Percentiles rank a stretch among this genome's conserved stretches.
phyloP scores from a whole-genome alignment of 1,140 invertebrate genomes.

The Hyles vespertilio region DNA sequence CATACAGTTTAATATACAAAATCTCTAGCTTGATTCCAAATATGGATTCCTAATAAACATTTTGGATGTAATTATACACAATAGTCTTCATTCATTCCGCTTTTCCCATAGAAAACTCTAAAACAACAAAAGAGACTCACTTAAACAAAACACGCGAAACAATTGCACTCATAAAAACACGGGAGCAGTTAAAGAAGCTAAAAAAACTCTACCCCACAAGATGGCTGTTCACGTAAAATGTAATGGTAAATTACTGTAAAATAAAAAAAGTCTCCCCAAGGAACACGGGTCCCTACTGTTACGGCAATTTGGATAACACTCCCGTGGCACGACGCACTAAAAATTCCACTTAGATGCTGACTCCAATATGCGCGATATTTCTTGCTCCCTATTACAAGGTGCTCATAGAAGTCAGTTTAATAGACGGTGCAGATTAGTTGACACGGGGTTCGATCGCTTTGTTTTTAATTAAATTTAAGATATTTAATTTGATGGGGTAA shows the following conservation, averaged over 20 bases:
- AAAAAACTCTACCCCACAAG: constrained; percentile 63
- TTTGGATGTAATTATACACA: too few relatives aligned
- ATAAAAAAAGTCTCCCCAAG: constrained; percentile 65
- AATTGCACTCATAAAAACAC: constrained; percentile 1
- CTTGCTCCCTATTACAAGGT: constrained; percentile 39
- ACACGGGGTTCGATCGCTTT: not conserved
- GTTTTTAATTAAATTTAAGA: not conserved
- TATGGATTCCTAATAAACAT: too few relatives aligned
- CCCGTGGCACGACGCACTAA: constrained; percentile 59
- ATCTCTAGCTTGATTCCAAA: too few relatives aligned
- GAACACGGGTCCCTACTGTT: constrained; percentile 56
- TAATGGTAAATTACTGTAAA: constrained; percentile 75
- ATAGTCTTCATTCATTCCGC: too few relatives aligned
- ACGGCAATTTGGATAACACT: constrained; percentile 69
- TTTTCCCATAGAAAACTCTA: too few relatives aligned
- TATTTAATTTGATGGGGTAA: too few relatives aligned
- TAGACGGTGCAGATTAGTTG: constrained; percentile 1
- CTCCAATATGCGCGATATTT: constrained; percentile 55
- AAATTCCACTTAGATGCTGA: constrained; percentile 66
- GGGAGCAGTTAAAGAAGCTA: not conserved
- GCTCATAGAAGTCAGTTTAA: constrained; percentile 53
- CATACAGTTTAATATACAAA: too few relatives aligned
- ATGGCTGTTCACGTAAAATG: constrained; percentile 66
- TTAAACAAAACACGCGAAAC: constrained; percentile 2
- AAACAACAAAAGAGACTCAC: not conserved